Evolutionary conservation across 2,113 vertebrate species (phyloP).

Genomic region (Myotis lucifugus): DNA sequence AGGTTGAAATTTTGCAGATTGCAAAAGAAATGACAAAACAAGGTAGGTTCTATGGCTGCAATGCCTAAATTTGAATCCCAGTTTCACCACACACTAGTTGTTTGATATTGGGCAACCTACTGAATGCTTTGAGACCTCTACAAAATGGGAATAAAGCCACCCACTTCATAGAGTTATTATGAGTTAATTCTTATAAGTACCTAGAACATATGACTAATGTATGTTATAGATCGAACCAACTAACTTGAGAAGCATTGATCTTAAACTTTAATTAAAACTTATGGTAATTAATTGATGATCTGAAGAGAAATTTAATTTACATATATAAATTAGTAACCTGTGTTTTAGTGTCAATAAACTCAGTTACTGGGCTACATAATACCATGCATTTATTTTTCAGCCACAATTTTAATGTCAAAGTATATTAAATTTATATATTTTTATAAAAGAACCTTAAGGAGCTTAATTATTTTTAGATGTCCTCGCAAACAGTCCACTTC

Average conservation of each 20-base stretch:
- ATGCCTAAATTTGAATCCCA: background rate
- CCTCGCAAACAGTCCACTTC: background rate
- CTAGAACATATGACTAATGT: background rate
- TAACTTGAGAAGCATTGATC: background rate
- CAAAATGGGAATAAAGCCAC: background rate
- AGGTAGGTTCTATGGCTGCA: background rate
- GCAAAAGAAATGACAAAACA: background rate
- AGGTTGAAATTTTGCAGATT: background rate
- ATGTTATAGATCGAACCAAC: background rate
- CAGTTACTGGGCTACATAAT: background rate
- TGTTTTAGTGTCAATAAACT: constrained; percentile 20
- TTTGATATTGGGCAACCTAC: background rate
- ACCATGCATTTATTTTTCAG: constrained; percentile 15
- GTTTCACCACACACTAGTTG: background rate
- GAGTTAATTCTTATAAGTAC: background rate
- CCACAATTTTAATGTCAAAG: background rate
- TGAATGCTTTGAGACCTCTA: background rate
- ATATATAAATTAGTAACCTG: background rate
- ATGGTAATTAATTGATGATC: background rate
- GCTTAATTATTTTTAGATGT: constrained; percentile 37
- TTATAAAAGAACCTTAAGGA: background rate
- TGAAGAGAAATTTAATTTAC: constrained; percentile 27
- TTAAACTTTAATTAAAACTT: constrained; percentile 27
- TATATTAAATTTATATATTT: constrained; percentile 22
- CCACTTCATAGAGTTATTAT: background rate